phyloP scores from a whole-genome alignment of 2,888 invertebrate genomes.

The Apotomis betuletana region DNA sequence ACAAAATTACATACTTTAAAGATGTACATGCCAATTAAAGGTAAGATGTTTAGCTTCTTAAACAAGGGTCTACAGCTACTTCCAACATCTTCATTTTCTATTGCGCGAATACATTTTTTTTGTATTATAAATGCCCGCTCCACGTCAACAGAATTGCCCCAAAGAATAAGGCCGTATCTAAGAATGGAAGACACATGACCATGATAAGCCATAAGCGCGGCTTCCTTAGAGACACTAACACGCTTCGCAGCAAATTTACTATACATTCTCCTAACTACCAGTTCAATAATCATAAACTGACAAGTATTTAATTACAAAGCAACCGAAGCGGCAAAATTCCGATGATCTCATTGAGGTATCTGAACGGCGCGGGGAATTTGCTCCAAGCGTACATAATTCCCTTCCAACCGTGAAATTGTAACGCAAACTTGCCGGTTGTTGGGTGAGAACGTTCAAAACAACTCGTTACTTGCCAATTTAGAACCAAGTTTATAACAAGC shows the following conservation, averaged over 20 bases:
- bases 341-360: conserved; percentile 35
- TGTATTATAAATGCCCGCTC: no score
- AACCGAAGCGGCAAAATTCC: conserved; percentile 19
- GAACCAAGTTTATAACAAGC: conserved; percentile 1
- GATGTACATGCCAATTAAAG: no score
- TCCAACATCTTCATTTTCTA: no score
- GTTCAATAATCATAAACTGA: neutral
- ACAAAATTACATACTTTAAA: no score
- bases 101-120: no score
- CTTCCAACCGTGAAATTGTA: conserved; percentile 25
- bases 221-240: no score
- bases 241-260: neutral
- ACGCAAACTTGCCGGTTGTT: conserved; percentile 27
- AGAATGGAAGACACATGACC: no score
- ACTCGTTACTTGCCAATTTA: conserved; percentile 17
- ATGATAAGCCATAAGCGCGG: no score
- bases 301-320: conserved; percentile 20
- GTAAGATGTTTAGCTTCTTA: no score
- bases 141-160: no score
- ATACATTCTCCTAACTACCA: neutral
- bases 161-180: no score
- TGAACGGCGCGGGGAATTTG: conserved; percentile 16
- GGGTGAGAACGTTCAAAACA: conserved; percentile 22
- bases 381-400: conserved; percentile 30
- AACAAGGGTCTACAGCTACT: no score